Evolutionary conservation across 2,888 invertebrate genomes (phyloP).

Genomic region (Papilio demoleus): DNA sequence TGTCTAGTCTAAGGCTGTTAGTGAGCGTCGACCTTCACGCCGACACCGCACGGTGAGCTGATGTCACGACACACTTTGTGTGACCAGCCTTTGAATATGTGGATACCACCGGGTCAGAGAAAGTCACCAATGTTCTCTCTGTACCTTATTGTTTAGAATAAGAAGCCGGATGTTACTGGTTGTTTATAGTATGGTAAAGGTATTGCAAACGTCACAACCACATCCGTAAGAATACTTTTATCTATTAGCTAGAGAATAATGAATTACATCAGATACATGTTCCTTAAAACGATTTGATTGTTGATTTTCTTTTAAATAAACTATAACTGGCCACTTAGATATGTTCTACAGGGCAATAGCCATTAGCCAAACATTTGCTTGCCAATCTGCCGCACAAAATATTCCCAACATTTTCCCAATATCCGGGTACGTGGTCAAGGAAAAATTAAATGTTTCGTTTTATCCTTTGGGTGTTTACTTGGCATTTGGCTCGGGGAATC

Average conservation of each 20-base stretch:
- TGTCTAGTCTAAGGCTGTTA: conserved; percentile 56
- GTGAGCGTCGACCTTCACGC: conserved; percentile 75
- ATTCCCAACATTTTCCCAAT: neutral
- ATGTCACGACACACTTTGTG: conserved; percentile 59
- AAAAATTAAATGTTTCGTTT: neutral
- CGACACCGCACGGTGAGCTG: conserved; percentile 58
- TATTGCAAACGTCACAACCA: neutral
- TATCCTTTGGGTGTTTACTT: neutral
- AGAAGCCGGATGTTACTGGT: neutral
- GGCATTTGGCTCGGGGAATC: conserved; percentile 11
- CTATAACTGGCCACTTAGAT: neutral
- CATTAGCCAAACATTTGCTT: neutral
- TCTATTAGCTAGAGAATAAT: neutral
- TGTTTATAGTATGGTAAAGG: neutral
- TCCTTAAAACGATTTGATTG: too few relatives aligned
- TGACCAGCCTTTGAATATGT: conserved; percentile 48
- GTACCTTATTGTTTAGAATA: conserved; percentile 18
- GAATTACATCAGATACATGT: too few relatives aligned
- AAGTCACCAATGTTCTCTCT: conserved; percentile 24
- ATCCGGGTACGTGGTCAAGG: neutral
- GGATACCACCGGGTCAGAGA: conserved; percentile 45
- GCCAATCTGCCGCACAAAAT: neutral
- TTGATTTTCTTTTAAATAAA: too few relatives aligned
- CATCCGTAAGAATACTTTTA: neutral
- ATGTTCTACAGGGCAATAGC: neutral